Percentiles rank a stretch among this genome's conserved stretches.
Evolutionary conservation across 2,113 vertebrate genomes (phyloP).

Genomic region (Cyprinodon variegatus): DNA sequence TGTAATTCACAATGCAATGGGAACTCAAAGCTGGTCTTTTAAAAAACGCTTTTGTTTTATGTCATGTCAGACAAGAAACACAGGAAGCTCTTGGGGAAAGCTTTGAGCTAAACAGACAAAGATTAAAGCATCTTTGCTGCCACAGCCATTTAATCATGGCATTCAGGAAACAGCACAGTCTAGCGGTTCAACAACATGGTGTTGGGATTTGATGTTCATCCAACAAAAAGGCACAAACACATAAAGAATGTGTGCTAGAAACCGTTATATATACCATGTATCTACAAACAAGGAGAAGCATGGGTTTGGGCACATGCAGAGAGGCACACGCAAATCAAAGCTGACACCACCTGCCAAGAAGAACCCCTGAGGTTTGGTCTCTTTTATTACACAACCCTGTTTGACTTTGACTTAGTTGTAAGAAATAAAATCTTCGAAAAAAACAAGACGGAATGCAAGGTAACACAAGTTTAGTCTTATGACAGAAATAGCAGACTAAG

Average conservation of each 20-base stretch:
- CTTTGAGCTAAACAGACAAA: conserved; percentile 30
- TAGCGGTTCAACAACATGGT: conserved; percentile 12
- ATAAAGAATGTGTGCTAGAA: conserved; percentile 7
- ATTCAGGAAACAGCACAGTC: conserved; percentile 37
- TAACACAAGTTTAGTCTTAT: conserved; percentile 1
- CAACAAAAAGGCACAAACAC: neutral
- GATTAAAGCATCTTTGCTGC: conserved; percentile 50
- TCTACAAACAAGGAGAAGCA: neutral
- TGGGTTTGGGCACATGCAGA: conserved; percentile 2
- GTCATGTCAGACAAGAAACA: conserved; percentile 21
- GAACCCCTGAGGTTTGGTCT: conserved; percentile 28
- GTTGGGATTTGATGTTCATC: conserved; percentile 13
- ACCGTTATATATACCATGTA: conserved; percentile 1
- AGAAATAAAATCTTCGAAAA: conserved; percentile 21
- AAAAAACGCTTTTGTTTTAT: conserved; percentile 50
- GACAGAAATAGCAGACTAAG: neutral
- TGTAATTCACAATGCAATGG: conserved; percentile 8
- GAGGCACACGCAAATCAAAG: conserved; percentile 32
- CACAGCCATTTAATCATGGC: conserved; percentile 51
- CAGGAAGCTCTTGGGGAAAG: conserved; percentile 38
- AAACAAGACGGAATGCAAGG: neutral
- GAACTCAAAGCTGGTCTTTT: conserved; percentile 4
- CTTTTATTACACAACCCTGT: conserved; percentile 35
- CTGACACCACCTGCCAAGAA: conserved; percentile 42
- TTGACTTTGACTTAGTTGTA: conserved; percentile 30